Base-by-base conservation (phyloP, 1,140 invertebrate species). In the Asbolus verrucosus region DNA sequence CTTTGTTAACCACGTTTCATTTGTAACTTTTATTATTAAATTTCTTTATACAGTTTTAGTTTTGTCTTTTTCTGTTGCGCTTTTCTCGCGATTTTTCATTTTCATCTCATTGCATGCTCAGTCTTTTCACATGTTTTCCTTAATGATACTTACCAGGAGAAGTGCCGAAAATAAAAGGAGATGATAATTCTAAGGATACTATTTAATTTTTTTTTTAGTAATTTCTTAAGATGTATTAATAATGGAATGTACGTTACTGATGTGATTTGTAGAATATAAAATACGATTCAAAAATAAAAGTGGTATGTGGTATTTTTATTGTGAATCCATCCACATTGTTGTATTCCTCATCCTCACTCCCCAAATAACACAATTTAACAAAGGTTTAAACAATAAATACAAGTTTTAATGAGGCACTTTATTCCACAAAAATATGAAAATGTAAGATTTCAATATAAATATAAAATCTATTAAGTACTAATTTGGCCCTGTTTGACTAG, bases 121-220 rank as follows among this genome's bases (percentile, higher is more conserved):
- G 2, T 24, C 36, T 63, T 31, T 65, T 11, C 41, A 61, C 31
- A 24, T 41, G 62, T 73, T 76, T 83, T 80, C 83, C 84, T 85
- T 84, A 85, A 76, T 73, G 59, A 67, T 62, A n/a, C 67, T 78
- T 82, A 87, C 85, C 75, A 86, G 85, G 66, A 78, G 85, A 77
- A 84, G 83, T 80, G 82, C 84, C 41, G 85, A 87, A 68, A 82
- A 84, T 38, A 87, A 87, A 79, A 81, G 85, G 76, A 85, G 85
- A 82, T 86, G 83, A 84, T 84, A 33, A 50, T 65, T 68, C 46
- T 24, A 16, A 15, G 38, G 9, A 43, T 21, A 16, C 33, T 63
- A 19, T 39, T 33, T 62, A 62, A 63, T 15, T 41, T 41, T 19
- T 38, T 63, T 63, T 62, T 62, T 62, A 38, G 30, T 36, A 62